A percentile compares a stretch with the other conserved stretches of the same genome.
Conservation (phyloP, 2,113 vertebrate species). For the Sapayoa aenigma region DNA sequence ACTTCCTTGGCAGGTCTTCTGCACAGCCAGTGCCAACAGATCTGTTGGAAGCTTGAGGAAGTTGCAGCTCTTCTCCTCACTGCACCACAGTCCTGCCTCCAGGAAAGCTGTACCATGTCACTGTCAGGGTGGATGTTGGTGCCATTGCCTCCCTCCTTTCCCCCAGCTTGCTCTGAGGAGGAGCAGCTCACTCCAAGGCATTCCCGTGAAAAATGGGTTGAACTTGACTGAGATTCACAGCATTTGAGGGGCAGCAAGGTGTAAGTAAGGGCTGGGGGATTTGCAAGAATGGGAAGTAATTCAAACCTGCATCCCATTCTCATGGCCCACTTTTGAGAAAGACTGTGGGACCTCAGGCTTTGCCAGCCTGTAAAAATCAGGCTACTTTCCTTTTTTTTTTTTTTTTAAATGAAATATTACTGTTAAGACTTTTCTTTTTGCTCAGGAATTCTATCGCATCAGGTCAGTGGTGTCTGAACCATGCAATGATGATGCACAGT, state of each 20-base stretch:
- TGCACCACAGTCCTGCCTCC: neutral
- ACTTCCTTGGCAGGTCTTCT: neutral
- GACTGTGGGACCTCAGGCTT: neutral
- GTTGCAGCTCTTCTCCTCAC: neutral
- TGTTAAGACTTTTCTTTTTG: neutral
- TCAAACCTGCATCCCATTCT: neutral
- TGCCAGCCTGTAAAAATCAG: neutral
- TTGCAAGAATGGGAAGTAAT: neutral
- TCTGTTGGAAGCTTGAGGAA: neutral
- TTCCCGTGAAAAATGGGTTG: neutral
- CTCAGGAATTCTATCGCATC: neutral
- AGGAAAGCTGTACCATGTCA: neutral
- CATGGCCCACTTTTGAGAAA: neutral
- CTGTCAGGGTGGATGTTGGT: neutral
- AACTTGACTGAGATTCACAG: neutral
- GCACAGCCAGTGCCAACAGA: neutral
- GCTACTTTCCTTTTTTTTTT: neutral
- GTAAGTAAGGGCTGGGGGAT: neutral
- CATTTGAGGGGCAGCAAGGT: neutral
- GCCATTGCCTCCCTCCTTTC: neutral
- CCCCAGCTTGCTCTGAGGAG: neutral
- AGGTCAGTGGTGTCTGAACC: neutral
- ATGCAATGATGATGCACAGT: neutral
- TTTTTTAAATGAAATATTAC: neutral
- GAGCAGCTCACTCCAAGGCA: neutral